phyloP scores from a whole-genome alignment of 2,888 invertebrate genomes.

The Lamproptera curius region DNA sequence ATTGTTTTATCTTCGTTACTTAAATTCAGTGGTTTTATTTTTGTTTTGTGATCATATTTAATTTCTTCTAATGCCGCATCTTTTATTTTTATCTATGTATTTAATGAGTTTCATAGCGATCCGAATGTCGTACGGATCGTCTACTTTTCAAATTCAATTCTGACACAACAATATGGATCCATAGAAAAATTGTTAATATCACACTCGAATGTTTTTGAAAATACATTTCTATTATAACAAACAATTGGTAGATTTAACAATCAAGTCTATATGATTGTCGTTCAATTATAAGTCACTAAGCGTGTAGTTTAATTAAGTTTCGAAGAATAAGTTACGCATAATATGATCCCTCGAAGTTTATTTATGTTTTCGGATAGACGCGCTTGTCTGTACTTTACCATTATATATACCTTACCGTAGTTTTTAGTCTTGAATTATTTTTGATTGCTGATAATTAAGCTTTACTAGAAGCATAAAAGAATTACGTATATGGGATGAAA shows the following conservation, averaged over 20 bases:
- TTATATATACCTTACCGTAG: too few species aligned
- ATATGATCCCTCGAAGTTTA: too few species aligned
- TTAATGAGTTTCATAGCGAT: constrained; percentile 13
- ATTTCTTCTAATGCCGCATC: background rate
- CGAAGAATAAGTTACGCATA: too few species aligned
- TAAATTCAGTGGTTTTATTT: background rate
- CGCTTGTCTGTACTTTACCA: too few species aligned
- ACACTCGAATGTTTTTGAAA: background rate
- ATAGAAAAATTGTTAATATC: background rate
- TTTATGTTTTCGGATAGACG: too few species aligned
- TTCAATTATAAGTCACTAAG: too few species aligned
- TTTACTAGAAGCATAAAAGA: too few species aligned
- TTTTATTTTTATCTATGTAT: constrained; percentile 4
- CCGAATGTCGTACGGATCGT: constrained; percentile 1
- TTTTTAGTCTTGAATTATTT: too few species aligned
- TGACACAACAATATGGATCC: background rate
- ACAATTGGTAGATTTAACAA: too few species aligned
- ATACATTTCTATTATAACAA: constrained; percentile 5
- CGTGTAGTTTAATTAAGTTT: constrained; percentile 9
- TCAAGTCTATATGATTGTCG: too few species aligned
- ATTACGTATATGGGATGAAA: too few species aligned
- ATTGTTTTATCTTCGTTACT: background rate
- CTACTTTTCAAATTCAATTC: constrained; percentile 3
- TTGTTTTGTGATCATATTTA: background rate
- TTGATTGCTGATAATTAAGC: too few species aligned